Percentiles rank a stretch among this genome's conserved stretches.
These are phyloP conservation scores for Dysmachus trigonus DNA, from an alignment of 2,888 invertebrate genomes.

Conservation along the genomic window DNA sequence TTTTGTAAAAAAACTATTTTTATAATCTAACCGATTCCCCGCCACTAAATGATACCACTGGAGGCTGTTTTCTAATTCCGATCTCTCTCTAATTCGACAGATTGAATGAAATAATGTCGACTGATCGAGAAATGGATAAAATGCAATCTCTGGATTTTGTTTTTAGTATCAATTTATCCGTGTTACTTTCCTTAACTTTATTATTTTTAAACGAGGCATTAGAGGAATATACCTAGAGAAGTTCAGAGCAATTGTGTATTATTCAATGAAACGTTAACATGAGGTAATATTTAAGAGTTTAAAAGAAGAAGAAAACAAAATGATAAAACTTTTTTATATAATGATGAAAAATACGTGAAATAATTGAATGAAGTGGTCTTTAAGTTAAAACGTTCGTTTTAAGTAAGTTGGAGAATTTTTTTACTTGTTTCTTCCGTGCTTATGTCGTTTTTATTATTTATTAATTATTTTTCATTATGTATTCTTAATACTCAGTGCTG, in stretches of 20 bases:
- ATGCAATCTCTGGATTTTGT: constrained; percentile 32
- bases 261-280: background rate
- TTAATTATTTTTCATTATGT: background rate
- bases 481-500: background rate
- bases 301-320: background rate
- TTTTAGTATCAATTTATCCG: background rate
- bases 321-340: background rate
- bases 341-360: background rate
- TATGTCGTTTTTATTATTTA: background rate
- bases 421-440: background rate
- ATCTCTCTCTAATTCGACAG: constrained; percentile 38
- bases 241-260: background rate
- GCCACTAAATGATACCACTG: constrained; percentile 13
- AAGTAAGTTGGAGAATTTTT: constrained; percentile 30
- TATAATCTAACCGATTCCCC: constrained; percentile 18
- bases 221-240: background rate
- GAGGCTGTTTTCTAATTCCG: constrained; percentile 29
- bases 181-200: background rate
- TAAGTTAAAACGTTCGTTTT: background rate
- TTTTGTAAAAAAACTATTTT: background rate
- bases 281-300: background rate
- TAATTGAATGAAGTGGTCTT: background rate
- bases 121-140: constrained; percentile 32
- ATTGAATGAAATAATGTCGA: constrained; percentile 37
- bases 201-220: background rate